Percentiles rank a stretch among this genome's conserved stretches.
These are phyloP conservation scores for Psylliodes chrysocephalus DNA, from an alignment of 2,888 invertebrate genomes.

Conservation along the genomic window DNA sequence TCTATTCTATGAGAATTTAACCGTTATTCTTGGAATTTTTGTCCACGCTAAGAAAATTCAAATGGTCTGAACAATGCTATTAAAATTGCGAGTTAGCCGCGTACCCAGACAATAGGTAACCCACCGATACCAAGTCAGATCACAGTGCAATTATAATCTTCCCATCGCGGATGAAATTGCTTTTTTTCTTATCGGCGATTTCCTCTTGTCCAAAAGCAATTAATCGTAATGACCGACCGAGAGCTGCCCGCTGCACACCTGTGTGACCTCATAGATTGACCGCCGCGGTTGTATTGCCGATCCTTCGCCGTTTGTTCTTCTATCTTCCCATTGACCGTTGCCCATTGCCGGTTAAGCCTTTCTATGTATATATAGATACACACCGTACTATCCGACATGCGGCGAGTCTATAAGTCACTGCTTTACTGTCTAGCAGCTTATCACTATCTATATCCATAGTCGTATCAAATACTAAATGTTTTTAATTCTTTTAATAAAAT, in stretches of 20 bases:
- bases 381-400: constrained; percentile 32
- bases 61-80: no score
- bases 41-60: no score
- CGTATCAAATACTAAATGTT: no score
- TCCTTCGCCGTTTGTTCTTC: constrained; percentile 9
- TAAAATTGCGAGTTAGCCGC: no score
- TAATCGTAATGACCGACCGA: constrained; percentile 32
- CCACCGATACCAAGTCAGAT: no score
- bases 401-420: constrained; percentile 42
- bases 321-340: constrained; percentile 7
- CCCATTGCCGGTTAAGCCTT: constrained; percentile 8
- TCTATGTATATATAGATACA: constrained; percentile 6
- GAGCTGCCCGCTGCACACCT: constrained; percentile 47
- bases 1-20: no score
- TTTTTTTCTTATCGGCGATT: constrained; percentile 29
- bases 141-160: background rate
- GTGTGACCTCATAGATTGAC: constrained; percentile 55
- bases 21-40: no score
- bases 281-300: no score
- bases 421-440: constrained; percentile 35
- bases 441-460: constrained; percentile 32
- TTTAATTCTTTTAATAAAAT: no score
- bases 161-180: constrained; percentile 18
- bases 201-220: constrained; percentile 36
- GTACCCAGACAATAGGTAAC: background rate